These are phyloP conservation scores for Pristionchus mayeri DNA, from an alignment of 2,888 invertebrate genomes.

Conservation along the genomic window DNA sequence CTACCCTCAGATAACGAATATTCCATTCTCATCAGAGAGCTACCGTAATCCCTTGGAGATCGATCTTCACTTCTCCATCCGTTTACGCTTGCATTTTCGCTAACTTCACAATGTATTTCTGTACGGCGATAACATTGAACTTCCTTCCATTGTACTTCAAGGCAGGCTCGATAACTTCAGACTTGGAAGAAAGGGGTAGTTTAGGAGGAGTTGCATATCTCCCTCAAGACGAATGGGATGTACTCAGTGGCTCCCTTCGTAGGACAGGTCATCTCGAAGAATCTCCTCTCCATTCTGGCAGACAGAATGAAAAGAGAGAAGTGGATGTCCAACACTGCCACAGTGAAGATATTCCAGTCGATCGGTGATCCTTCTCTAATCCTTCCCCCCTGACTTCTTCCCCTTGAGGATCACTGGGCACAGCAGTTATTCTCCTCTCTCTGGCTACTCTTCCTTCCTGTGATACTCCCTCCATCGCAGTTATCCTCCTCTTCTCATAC, in stretches of 20 bases:
- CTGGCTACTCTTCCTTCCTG: conserved; percentile 8
- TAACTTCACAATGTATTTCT: conserved; percentile 34
- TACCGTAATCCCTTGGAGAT: neutral
- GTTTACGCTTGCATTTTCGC: conserved; percentile 15
- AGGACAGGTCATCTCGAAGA: conserved; percentile 23
- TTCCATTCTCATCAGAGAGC: neutral
- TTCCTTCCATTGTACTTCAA: conserved; percentile 28
- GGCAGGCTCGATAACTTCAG: neutral
- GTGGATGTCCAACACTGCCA: neutral
- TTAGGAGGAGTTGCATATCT: neutral
- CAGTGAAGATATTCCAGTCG: conserved; percentile 29
- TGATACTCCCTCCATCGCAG: conserved; percentile 9
- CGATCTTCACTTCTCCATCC: conserved; percentile 6
- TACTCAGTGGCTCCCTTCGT: conserved; percentile 31
- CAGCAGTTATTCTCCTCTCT: neutral
- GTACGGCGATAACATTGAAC: conserved; percentile 10
- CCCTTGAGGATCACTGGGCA: neutral
- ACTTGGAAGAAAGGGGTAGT: neutral
- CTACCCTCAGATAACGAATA: neutral
- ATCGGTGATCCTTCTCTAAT: neutral
- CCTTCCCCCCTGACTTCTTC: neutral
- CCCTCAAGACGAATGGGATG: conserved; percentile 13
- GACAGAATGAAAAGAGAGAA: conserved; percentile 5
- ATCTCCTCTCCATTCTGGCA: neutral
- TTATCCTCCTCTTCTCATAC: neutral